Percentiles rank a stretch among this genome's conserved stretches.
Evolutionary conservation across 2,797 vertebrate genomes (phyloP).

Genomic region (Pipistrellus pygmaeus): DNA sequence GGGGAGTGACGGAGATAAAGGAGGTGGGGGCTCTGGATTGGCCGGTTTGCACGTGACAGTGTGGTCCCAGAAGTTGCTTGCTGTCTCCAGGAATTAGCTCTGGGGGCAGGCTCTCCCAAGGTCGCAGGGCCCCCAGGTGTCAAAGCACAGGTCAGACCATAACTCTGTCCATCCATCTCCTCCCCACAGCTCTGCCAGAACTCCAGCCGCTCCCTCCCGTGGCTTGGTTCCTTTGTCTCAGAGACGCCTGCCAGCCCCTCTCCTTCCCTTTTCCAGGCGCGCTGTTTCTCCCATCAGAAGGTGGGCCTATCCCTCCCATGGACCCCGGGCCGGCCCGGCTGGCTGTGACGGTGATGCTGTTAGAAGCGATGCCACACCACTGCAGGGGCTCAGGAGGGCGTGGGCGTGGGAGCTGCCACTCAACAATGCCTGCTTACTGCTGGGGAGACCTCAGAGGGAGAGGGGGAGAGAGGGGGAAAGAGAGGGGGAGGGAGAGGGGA

Average conservation of each 20-base stretch:
- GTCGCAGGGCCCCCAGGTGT: background rate
- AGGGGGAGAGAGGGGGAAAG: background rate
- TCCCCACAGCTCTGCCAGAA: background rate
- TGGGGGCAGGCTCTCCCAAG: background rate
- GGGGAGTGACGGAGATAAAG: background rate
- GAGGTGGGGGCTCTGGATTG: background rate
- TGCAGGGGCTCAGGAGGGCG: background rate
- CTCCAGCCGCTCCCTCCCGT: background rate
- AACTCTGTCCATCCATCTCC: accelerated
- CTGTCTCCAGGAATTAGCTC: background rate
- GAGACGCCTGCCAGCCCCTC: background rate
- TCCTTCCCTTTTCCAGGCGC: background rate
- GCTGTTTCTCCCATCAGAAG: background rate
- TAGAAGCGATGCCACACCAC: accelerated
- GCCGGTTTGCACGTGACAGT: background rate
- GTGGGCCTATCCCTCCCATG: background rate
- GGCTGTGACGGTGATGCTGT: background rate
- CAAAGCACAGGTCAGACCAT: background rate
- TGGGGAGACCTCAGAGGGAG: background rate
- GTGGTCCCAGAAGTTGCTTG: background rate
- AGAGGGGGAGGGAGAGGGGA: accelerated
- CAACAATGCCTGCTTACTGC: background rate
- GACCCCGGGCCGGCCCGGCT: background rate
- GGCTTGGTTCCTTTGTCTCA: background rate
- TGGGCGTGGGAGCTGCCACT: background rate